Base-by-base conservation (phyloP, 1,140 invertebrate genomes). In the Dysdera silvatica region DNA sequence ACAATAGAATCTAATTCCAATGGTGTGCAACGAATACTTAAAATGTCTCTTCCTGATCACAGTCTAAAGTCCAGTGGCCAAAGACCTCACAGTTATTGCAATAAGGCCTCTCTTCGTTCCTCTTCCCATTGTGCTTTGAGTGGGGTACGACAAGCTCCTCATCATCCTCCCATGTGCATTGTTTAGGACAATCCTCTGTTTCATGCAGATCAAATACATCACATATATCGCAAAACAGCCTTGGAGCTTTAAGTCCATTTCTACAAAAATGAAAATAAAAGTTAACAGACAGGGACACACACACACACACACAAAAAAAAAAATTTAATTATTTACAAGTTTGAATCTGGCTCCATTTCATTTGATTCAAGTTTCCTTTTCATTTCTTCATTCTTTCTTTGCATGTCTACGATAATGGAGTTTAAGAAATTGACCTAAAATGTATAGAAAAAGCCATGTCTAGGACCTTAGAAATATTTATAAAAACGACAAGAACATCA, bases 221-320 rank as follows among this genome's bases (percentile, higher is more conserved):
- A 77, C 95, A 98, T 70, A 97, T 97, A 81, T 98, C 95, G 81
- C 95, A 98, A 78, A 91, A 98, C 68, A 93, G 77, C 43, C 95
- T 84, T 26, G 88, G 87, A 20, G 87, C 80, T 5, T 68, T 60
- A 10, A 54, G 31, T n/a, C 49, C 67, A 61, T 68, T 69, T 14
- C 68, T 69, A 43, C 43, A 56, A 52, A n/a, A 41, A 54, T 54
- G 32, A 32, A 35, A 33, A 52, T n/a, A 26, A 8, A 49, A 26
- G 26, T n/a, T n/a, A n/a, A n/a, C n/a, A n/a, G n/a, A n/a, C n/a
- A n/a, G n/a, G n/a, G n/a, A n/a, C n/a, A n/a, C n/a, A n/a, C n/a
- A n/a, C n/a, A n/a, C n/a, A n/a, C n/a, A n/a, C n/a, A n/a, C n/a
- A n/a, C n/a, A n/a, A n/a, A n/a, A n/a, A n/a, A n/a, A n/a, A n/a